Conservation (phyloP, 2,113 vertebrate species). For the Cariama cristata region DNA sequence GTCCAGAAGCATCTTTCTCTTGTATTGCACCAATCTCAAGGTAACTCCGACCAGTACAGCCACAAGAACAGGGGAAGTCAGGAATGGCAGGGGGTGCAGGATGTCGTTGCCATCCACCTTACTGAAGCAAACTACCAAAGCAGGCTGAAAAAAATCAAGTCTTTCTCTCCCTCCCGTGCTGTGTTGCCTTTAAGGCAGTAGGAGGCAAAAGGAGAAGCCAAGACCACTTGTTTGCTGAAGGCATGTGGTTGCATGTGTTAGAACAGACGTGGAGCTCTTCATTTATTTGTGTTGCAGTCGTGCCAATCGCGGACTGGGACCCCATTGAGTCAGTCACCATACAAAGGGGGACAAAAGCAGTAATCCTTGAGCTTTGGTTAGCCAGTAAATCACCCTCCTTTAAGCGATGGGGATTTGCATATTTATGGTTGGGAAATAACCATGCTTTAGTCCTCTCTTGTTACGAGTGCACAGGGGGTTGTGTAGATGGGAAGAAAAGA, state of each 20-base stretch:
- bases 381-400: background rate
- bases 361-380: background rate
- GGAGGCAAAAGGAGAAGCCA: background rate
- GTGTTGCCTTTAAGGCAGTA: background rate
- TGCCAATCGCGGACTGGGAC: background rate
- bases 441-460: background rate
- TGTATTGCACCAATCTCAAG: background rate
- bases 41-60: background rate
- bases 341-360: slow-evolving; percentile 26
- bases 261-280: background rate
- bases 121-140: background rate
- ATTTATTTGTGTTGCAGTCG: background rate
- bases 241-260: background rate
- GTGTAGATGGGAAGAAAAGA: background rate
- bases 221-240: background rate
- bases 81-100: background rate
- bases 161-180: background rate
- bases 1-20: background rate
- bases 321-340: background rate
- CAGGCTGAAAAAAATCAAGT: background rate
- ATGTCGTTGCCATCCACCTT: background rate
- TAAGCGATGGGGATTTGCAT: background rate
- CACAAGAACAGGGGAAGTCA: background rate
- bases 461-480: background rate
- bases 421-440: slow-evolving; percentile 19